Percentiles rank a stretch among this genome's conserved stretches.
Evolutionary conservation across 2,797 vertebrate genomes (phyloP).

Genomic region (Acrossocheilus wenchowensis): DNA sequence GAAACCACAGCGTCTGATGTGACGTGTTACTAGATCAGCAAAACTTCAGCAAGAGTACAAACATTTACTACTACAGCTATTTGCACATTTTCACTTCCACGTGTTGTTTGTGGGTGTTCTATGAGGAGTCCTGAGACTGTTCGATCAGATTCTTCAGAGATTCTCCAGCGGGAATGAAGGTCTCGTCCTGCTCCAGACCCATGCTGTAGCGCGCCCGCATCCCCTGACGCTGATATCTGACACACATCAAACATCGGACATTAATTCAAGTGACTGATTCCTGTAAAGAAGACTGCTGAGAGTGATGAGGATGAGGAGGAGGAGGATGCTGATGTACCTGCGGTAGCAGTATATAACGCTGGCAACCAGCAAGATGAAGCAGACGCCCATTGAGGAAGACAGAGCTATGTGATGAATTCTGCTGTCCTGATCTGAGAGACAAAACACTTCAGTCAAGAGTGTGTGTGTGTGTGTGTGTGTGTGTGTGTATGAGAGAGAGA

Average conservation of each 20-base stretch:
- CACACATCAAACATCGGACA: neutral
- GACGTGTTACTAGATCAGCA: neutral
- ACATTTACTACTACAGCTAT: neutral
- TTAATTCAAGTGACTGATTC: neutral
- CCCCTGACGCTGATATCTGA: conserved; percentile 89
- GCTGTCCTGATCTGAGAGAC: conserved; percentile 82
- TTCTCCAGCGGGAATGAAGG: conserved; percentile 90
- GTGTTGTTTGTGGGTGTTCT: neutral
- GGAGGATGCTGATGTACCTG: conserved; percentile 78
- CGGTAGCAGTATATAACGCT: conserved; percentile 89
- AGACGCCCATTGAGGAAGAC: conserved; percentile 86
- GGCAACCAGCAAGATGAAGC: conserved; percentile 83
- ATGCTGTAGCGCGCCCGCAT: conserved; percentile 87
- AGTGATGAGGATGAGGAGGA: neutral
- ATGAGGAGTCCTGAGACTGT: conserved; percentile 79
- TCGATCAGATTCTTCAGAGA: conserved; percentile 90
- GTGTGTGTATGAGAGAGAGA: no score
- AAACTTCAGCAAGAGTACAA: neutral
- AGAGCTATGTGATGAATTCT: conserved; percentile 87
- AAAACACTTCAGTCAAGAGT: conserved; percentile 8
- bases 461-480: neutral
- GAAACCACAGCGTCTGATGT: neutral
- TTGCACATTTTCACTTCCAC: neutral
- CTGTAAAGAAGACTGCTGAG: neutral
- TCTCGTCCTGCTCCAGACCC: conserved; percentile 91